Evolutionary conservation across 2,113 vertebrate genomes (phyloP), one percentile per base, ranked within the genome.

Genomic region (Oncorhynchus gorbuscha): DNA sequence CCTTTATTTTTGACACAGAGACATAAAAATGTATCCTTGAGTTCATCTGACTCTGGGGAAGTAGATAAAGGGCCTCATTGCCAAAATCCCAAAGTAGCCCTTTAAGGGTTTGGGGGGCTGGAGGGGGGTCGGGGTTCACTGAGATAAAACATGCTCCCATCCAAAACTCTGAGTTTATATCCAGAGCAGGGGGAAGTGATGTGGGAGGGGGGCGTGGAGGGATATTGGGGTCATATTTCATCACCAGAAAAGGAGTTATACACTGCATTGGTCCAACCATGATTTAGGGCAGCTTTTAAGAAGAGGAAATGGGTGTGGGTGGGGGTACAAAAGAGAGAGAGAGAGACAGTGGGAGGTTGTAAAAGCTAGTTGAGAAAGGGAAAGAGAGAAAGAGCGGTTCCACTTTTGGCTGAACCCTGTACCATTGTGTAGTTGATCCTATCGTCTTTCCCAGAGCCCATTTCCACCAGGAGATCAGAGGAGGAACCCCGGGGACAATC

Each of bases 371-470:
- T 28, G 26, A 67, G 65, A 67, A 28, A 18, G 65, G 65, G 65
- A 30, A 13, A 66, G 24, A 66, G 11, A 16, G 64, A 66, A 9
- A 64, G 26, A 67, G 65, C 26, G 11, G 26, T 67, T 28, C 65
- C 65, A 67, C 65, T 14, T 67, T 22, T 67, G 65, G 65, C 65
- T 67, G 65, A 85, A 69, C 35, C 72, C 58, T 26, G 18, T 20
- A 73, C 51, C 73, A 74, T 82, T 85, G 73, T 82, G 69, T 68
- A 51, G 58, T 22, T 69, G 26, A 76, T 77, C 58, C 49, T 71
- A 45, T 58, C 73, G 14, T 26, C 62, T 77, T 77, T 80, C 83
- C 73, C 83, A 85, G 26, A 74, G 64, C 72, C 70, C 51, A 71
- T 73, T 71, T 80, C 71, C 72, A 75, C 62, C 28, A 62, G 11